These are phyloP conservation scores for Dermatemys mawii DNA, from an alignment of 2,113 vertebrate genomes.

Conservation along the genomic window DNA sequence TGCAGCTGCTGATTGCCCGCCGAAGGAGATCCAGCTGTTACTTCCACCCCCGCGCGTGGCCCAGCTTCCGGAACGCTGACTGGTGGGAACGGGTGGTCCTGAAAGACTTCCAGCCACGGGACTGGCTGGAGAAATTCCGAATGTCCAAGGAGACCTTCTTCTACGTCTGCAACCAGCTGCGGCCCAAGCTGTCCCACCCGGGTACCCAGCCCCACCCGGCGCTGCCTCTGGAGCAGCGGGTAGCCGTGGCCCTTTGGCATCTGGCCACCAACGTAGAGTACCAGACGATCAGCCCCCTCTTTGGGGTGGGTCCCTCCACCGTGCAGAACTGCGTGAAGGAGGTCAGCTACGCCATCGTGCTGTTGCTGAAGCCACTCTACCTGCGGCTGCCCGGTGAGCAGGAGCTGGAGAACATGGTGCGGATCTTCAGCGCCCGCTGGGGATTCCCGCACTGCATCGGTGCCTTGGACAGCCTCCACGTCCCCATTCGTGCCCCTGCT, in stretches of 20 bases:
- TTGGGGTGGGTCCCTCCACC: slow-evolving; percentile 66
- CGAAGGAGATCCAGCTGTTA: slow-evolving; percentile 67
- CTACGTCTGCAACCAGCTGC: slow-evolving; percentile 73
- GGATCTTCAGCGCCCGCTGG: slow-evolving; percentile 73
- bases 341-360: slow-evolving; percentile 68
- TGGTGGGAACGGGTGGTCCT: slow-evolving; percentile 80
- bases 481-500: slow-evolving; percentile 69
- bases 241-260: slow-evolving; percentile 77
- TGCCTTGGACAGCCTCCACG: slow-evolving; percentile 72
- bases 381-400: slow-evolving; percentile 69
- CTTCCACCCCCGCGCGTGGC: slow-evolving; percentile 69
- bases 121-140: slow-evolving; percentile 81
- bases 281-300: slow-evolving; percentile 70
- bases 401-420: slow-evolving; percentile 76
- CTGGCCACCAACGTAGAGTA: slow-evolving; percentile 77
- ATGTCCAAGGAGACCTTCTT: slow-evolving; percentile 80
- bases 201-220: slow-evolving; percentile 59
- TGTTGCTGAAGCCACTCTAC: slow-evolving; percentile 75
- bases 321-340: slow-evolving; percentile 77
- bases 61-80: slow-evolving; percentile 49
- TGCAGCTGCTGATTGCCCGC: slow-evolving; percentile 69
- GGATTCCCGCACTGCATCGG: slow-evolving; percentile 80
- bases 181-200: slow-evolving; percentile 59
- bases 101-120: slow-evolving; percentile 75
- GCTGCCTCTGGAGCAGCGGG: slow-evolving; percentile 76